A percentile compares a stretch with the other conserved stretches of the same genome.
These are phyloP conservation scores for Hyalella azteca DNA, from an alignment of 2,888 invertebrate genomes.

Conservation along the genomic window DNA sequence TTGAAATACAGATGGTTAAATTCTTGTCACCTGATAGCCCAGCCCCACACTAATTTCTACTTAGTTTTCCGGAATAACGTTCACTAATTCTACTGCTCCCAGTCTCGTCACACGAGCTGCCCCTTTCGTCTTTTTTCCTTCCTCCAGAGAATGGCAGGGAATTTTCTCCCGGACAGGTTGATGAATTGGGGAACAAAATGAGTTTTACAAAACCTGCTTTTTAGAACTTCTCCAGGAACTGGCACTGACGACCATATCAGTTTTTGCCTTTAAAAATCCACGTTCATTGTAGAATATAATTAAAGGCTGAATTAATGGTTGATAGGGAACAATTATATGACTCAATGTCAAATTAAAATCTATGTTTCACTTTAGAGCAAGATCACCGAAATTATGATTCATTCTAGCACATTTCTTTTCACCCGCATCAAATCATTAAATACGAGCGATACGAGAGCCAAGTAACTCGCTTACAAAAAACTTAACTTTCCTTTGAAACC, in stretches of 20 bases:
- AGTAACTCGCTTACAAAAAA: too few relatives aligned
- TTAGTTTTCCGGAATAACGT: slow-evolving; percentile 12
- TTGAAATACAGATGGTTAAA: too few relatives aligned
- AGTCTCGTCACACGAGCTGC: neutral
- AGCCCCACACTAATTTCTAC: neutral
- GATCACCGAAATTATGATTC: too few relatives aligned
- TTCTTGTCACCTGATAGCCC: neutral
- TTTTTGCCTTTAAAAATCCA: neutral
- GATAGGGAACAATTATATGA: too few relatives aligned
- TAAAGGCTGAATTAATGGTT: neutral
- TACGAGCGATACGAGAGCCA: too few relatives aligned
- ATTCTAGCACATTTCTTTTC: too few relatives aligned
- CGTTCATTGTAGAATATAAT: slow-evolving; percentile 15
- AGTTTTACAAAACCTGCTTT: neutral
- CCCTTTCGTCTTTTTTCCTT: neutral
- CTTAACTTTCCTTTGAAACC: too few relatives aligned
- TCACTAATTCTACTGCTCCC: slow-evolving; percentile 5
- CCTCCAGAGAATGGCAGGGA: neutral
- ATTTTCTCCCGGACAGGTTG: slow-evolving; percentile 20
- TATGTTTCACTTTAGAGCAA: too few relatives aligned
- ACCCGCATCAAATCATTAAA: too few relatives aligned
- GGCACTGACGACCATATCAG: neutral
- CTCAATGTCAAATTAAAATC: too few relatives aligned
- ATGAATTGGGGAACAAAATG: slow-evolving; percentile 19
- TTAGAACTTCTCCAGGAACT: neutral